These are phyloP conservation scores for Pseudochirops corinnae DNA, from an alignment of 2,797 vertebrate species.

Conservation along the genomic window DNA sequence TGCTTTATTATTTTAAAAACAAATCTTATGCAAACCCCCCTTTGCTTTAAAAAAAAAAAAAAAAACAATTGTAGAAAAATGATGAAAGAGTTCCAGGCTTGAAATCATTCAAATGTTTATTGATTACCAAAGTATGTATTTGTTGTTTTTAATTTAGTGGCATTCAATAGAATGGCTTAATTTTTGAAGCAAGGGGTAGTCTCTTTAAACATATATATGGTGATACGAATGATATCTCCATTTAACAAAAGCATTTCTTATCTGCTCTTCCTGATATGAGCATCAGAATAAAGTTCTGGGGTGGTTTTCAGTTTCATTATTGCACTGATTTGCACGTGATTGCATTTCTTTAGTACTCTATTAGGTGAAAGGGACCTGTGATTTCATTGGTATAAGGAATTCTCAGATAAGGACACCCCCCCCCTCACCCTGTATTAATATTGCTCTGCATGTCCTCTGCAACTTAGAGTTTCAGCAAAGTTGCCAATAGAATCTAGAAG, in stretches of 20 bases:
- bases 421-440: neutral
- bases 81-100: neutral
- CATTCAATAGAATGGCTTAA: slow-evolving; percentile 13
- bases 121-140: slow-evolving; percentile 38
- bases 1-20: neutral
- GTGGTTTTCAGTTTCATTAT: neutral
- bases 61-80: neutral
- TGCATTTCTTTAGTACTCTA: neutral
- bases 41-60: neutral
- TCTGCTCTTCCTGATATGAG: neutral
- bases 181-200: neutral
- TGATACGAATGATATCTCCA: neutral
- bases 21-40: neutral
- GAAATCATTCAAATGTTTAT: slow-evolving; percentile 58
- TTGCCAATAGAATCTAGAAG: neutral
- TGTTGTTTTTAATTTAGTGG: slow-evolving; percentile 17
- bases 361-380: neutral
- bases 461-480: neutral
- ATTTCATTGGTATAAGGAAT: neutral
- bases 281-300: neutral
- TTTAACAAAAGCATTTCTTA: slow-evolving; percentile 22
- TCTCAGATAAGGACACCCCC: neutral
- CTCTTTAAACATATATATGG: neutral
- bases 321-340: neutral
- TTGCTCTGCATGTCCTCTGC: neutral